These are phyloP conservation scores for Heliothis subflexa DNA, from an alignment of 1,140 invertebrate species.

Conservation along the genomic window DNA sequence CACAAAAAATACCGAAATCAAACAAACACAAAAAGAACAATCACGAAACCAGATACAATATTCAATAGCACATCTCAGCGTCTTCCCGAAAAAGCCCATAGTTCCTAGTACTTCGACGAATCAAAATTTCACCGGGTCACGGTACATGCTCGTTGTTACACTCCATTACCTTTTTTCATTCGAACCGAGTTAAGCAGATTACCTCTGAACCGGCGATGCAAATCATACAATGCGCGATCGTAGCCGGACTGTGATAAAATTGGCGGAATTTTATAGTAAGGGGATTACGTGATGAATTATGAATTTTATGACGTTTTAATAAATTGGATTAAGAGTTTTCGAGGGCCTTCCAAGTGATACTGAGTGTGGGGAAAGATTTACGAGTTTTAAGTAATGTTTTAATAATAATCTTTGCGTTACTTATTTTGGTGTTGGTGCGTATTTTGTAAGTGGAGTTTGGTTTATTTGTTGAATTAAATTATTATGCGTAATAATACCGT, in stretches of 20 bases:
- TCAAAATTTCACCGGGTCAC: conserved; percentile 56
- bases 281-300: conserved; percentile 4
- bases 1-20: background rate
- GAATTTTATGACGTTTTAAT: conserved; percentile 30
- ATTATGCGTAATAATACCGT: too few species aligned
- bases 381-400: background rate
- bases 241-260: conserved; percentile 30
- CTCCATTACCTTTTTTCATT: conserved; percentile 75
- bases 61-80: background rate
- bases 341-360: background rate
- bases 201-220: conserved; percentile 60
- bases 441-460: too few species aligned
- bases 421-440: too few species aligned
- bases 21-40: background rate
- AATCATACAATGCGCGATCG: conserved; percentile 41
- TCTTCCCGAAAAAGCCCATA: conserved; percentile 13
- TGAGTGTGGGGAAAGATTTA: background rate
- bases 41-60: too few species aligned
- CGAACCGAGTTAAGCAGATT: conserved; percentile 69
- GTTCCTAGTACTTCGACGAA: conserved; percentile 25
- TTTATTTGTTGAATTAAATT: too few species aligned
- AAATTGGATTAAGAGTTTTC: conserved; percentile 18
- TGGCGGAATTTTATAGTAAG: background rate
- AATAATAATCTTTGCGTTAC: background rate
- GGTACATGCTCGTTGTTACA: conserved; percentile 66